These are phyloP conservation scores for Stomorhina lunata DNA, from an alignment of 2,888 invertebrate genomes.

Conservation along the genomic window DNA sequence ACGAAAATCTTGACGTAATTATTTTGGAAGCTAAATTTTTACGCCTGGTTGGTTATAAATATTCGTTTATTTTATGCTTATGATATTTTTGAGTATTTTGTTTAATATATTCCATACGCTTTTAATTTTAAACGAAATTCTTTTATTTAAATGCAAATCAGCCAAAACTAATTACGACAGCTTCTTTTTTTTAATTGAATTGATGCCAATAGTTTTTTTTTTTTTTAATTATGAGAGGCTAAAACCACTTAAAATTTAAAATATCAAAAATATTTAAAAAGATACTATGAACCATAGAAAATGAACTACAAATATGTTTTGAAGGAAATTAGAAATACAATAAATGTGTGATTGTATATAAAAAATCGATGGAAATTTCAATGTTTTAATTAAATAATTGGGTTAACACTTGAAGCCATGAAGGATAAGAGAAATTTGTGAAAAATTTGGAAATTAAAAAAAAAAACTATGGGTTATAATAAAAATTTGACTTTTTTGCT, in stretches of 20 bases:
- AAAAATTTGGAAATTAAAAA: too few relatives aligned
- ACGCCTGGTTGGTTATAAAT: too few relatives aligned
- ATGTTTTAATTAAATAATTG: slow-evolving; percentile 9
- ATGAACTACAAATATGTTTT: background rate
- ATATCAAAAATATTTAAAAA: too few relatives aligned
- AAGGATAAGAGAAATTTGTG: background rate
- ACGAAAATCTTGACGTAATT: too few relatives aligned
- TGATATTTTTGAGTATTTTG: too few relatives aligned
- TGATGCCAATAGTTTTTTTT: slow-evolving; percentile 21
- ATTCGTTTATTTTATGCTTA: too few relatives aligned
- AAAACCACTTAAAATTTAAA: slow-evolving; percentile 3
- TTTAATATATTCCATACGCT: slow-evolving; percentile 26
- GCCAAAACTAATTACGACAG: background rate
- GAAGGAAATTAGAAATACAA: background rate
- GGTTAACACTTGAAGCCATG: background rate
- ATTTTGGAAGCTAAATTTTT: too few relatives aligned
- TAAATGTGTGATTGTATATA: background rate
- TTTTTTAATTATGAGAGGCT: background rate
- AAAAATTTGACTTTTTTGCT: background rate
- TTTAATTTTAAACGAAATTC: slow-evolving; percentile 19
- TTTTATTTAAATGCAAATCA: slow-evolving; percentile 9
- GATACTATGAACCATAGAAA: slow-evolving; percentile 8
- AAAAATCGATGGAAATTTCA: background rate
- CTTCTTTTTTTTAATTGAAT: slow-evolving; percentile 17
- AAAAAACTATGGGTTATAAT: too few relatives aligned